Evolutionary conservation across 2,888 invertebrate genomes (phyloP).

Genomic region (Chalcosyrphus nemorum): DNA sequence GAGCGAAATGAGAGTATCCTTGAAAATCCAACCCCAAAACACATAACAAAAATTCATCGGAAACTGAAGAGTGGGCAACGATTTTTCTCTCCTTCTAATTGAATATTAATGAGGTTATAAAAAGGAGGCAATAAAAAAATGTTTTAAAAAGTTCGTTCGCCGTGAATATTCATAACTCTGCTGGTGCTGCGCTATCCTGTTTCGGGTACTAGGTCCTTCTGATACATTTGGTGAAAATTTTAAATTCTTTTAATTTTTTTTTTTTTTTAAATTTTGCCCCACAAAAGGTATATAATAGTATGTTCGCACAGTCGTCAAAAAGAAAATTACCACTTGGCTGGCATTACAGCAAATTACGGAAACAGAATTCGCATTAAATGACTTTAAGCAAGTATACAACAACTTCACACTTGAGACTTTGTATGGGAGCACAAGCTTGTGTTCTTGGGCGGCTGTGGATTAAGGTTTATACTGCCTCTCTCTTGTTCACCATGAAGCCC

Average conservation of each 20-base stretch:
- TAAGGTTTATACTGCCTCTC: slow-evolving; percentile 9
- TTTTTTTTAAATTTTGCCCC: neutral
- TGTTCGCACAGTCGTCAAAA: slow-evolving; percentile 17
- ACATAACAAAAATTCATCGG: slow-evolving; percentile 38
- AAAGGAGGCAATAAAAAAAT: slow-evolving; percentile 20
- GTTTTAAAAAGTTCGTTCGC: slow-evolving; percentile 2
- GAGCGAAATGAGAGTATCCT: too few species aligned
- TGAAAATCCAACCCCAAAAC: slow-evolving; percentile 10
- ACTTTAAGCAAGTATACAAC: slow-evolving; percentile 39
- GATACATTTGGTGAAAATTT: neutral
- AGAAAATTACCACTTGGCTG: slow-evolving; percentile 56
- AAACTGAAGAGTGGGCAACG: slow-evolving; percentile 7
- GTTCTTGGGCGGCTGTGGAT: slow-evolving; percentile 9
- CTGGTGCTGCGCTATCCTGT: too few species aligned
- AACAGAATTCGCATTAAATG: slow-evolving; percentile 56
- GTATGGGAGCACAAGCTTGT: slow-evolving; percentile 25
- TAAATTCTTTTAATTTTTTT: slow-evolving; percentile 1
- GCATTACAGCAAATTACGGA: slow-evolving; percentile 58
- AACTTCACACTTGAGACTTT: slow-evolving; percentile 63
- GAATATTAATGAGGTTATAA: slow-evolving; percentile 61
- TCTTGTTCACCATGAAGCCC: slow-evolving; percentile 8
- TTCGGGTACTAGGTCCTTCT: neutral
- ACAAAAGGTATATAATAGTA: neutral
- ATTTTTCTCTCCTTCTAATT: slow-evolving; percentile 48
- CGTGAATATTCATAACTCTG: slow-evolving; percentile 22